Percentiles rank a stretch among this genome's conserved stretches.
phyloP scores from a whole-genome alignment of 2,888 invertebrate species.

The Iselma pallidipennis region DNA sequence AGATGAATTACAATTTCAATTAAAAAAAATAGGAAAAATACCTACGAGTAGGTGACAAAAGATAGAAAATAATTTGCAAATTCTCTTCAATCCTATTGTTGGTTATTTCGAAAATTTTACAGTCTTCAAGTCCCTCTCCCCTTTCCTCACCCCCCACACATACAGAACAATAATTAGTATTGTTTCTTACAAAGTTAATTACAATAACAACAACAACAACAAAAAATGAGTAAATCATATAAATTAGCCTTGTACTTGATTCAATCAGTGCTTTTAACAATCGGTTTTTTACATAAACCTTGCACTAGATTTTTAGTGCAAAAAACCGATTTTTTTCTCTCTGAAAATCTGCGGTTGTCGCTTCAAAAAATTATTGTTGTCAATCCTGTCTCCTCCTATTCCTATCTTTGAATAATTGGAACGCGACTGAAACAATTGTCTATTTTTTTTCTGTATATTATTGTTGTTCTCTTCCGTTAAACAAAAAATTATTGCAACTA shows the following conservation, averaged over 20 bases:
- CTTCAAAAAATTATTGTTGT: neutral
- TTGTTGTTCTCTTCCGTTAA: neutral
- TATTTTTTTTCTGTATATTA: no score
- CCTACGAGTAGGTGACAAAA: no score
- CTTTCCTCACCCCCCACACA: no score
- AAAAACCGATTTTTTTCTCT: no score
- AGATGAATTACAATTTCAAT: no score
- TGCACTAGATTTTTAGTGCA: no score
- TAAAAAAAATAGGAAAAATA: no score
- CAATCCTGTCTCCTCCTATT: no score
- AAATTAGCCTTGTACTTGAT: neutral
- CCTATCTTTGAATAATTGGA: neutral
- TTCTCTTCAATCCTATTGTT: neutral
- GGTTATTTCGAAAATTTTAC: neutral
- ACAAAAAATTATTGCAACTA: no score
- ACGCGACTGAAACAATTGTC: neutral
- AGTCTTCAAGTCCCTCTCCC: neutral
- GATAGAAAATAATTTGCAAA: no score
- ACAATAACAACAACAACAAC: neutral
- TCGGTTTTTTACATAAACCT: no score
- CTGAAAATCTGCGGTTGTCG: no score
- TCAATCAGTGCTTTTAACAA: neutral
- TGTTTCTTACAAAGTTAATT: neutral
- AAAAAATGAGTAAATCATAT: neutral
- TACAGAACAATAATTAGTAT: neutral